Percentiles rank a stretch among this genome's conserved stretches.
Conservation (phyloP, 2,888 invertebrate genomes). For the Morpho deidamia region DNA sequence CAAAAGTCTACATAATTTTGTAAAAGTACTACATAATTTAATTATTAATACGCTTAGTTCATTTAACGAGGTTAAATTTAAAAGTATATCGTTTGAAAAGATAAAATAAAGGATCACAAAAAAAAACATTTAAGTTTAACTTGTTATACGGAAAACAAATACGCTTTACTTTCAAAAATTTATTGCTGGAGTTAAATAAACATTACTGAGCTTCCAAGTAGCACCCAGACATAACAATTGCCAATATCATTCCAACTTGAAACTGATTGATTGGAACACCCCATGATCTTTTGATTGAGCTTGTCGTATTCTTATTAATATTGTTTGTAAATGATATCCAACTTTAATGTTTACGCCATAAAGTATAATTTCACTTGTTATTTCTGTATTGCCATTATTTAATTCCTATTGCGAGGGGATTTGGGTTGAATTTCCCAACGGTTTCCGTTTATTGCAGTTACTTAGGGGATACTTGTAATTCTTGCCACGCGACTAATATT, state of each 20-base stretch:
- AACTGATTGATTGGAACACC: constrained; percentile 12
- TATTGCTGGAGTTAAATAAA: neutral
- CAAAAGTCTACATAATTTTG: too few relatives aligned
- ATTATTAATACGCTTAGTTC: too few relatives aligned
- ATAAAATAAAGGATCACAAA: too few relatives aligned
- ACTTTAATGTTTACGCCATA: neutral
- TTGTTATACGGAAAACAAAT: too few relatives aligned
- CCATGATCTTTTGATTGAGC: constrained; percentile 15
- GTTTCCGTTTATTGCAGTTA: neutral
- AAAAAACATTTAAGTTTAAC: too few relatives aligned
- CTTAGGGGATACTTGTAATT: constrained; percentile 38
- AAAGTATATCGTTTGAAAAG: too few relatives aligned
- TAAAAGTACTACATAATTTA: too few relatives aligned
- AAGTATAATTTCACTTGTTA: too few relatives aligned
- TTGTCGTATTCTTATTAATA: constrained; percentile 2
- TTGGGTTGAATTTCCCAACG: too few relatives aligned
- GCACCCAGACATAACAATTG: constrained; percentile 15
- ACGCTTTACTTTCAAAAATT: neutral
- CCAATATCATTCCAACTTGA: constrained; percentile 21
- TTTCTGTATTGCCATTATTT: constrained; percentile 3
- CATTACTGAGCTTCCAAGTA: constrained; percentile 6
- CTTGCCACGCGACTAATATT: constrained; percentile 35
- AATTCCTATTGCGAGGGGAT: too few relatives aligned
- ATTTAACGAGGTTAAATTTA: too few relatives aligned
- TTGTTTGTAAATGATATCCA: neutral